Conservation (phyloP, 2,797 vertebrate species). For the Sebastes matsubarae region DNA sequence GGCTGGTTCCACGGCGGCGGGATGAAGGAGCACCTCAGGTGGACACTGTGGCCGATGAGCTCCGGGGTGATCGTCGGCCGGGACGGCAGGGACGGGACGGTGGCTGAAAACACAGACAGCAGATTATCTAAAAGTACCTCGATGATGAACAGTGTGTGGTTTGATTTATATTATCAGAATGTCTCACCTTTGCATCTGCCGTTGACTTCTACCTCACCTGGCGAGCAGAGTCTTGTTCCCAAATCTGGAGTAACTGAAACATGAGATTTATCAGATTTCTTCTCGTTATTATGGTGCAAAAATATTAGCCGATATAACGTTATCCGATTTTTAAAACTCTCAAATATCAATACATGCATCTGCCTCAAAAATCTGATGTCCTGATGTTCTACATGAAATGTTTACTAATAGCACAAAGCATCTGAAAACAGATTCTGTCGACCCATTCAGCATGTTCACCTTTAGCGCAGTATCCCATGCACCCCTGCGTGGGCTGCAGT, state of each 20-base stretch:
- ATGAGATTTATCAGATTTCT: background rate
- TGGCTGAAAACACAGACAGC: slow-evolving; percentile 60
- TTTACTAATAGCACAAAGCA: background rate
- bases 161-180: background rate
- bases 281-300: background rate
- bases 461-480: slow-evolving; percentile 85
- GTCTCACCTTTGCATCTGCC: slow-evolving; percentile 76
- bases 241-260: slow-evolving; percentile 68
- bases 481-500: slow-evolving; percentile 83
- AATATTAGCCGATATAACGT: background rate
- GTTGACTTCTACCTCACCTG: slow-evolving; percentile 76
- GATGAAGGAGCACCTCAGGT: slow-evolving; percentile 80
- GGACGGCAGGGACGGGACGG: slow-evolving; percentile 54
- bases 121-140: background rate
- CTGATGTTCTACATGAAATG: background rate
- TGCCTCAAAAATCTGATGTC: background rate
- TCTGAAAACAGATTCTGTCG: background rate
- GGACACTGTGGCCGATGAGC: slow-evolving; percentile 77
- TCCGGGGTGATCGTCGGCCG: slow-evolving; percentile 77
- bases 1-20: slow-evolving; percentile 36
- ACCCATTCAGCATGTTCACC: slow-evolving; percentile 48
- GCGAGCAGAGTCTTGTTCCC: slow-evolving; percentile 70
- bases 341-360: background rate
- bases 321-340: background rate
- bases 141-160: background rate